Conservation (phyloP, 2,797 vertebrate genomes). For the Pachyuromys duprasi region DNA sequence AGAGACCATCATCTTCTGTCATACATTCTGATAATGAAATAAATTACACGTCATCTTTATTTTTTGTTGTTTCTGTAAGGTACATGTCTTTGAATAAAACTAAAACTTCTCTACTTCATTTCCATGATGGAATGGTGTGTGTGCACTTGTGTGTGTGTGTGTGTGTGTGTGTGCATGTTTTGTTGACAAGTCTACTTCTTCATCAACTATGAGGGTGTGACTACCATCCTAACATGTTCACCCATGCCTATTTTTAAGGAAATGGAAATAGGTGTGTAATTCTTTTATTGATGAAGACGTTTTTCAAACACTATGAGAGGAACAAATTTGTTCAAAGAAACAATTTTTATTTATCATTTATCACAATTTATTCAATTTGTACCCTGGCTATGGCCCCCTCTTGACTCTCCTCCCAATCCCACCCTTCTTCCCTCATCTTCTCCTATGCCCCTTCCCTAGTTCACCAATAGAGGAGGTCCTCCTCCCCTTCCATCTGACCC, state of each 20-base stretch:
- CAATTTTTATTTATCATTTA: not conserved
- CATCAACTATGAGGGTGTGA: not conserved
- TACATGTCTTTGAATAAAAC: slow-evolving; percentile 27
- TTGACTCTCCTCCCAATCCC: no score
- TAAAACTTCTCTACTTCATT: not conserved
- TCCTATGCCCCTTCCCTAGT: no score
- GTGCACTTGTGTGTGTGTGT: not conserved
- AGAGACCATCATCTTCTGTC: slow-evolving; percentile 22
- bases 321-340: slow-evolving; percentile 49
- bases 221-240: not conserved
- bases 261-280: not conserved
- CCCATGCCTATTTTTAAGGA: not conserved
- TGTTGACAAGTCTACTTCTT: not conserved
- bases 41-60: not conserved
- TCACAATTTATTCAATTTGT: no score
- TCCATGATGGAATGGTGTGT: not conserved
- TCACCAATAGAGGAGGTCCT: no score
- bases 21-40: slow-evolving; percentile 32
- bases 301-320: slow-evolving; percentile 12
- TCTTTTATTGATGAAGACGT: slow-evolving; percentile 19
- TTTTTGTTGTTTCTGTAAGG: not conserved
- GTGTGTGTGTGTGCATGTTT: not conserved
- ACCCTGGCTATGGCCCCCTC: no score
- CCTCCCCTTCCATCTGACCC: no score
- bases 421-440: no score